Evolutionary conservation across 2,797 vertebrate species (phyloP), one percentile per base, ranked within the genome.

Genomic region (Echeneis naucrates): DNA sequence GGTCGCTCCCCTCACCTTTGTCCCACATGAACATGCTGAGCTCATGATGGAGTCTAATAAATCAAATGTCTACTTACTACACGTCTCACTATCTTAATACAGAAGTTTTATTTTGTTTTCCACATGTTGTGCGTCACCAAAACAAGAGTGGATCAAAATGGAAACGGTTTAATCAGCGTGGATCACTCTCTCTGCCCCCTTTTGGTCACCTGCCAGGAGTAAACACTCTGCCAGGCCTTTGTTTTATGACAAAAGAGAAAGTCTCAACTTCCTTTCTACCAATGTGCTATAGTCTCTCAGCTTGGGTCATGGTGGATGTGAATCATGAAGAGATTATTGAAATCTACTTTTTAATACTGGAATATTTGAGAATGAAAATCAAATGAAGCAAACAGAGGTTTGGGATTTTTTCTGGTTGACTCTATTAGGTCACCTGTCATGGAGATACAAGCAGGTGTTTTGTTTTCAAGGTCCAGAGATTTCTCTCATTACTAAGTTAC

Each of bases 1-100:
- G 71, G 70, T 72, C 50, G 11, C 54, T 17, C 59, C 8, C 12
- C n/a, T 83, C 65, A 89, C 70, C 80, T 87, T 86, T 83, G 21
- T 5, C 75, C 81, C 62, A 81, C 51, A 82, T 56, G 42, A 73
- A 26, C 40, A 1, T 16, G 23, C 40, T 59, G 57, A 70, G 75
- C 60, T 75, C 40, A 67, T 37, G 58, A 19, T 23, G 56, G 57
- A 55, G 33, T 61, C 78, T 17, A 71, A 71, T 61, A 48, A 55
- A 48, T 9, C 12, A 21, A 11, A 8, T 8, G 3, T 37, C 76
- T 65, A 3, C 76, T 65, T 3, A 58, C 30, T 7, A 12, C 4
- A 68, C 42, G 12, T 53, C 21, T 6, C n/a, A 60, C 21, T 57
- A 32, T 26, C 27, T 35, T 21, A 19, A 10, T 27, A 44, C 21